Evolutionary conservation across 2,888 invertebrate species (phyloP).

Genomic region (Sturmia bella): DNA sequence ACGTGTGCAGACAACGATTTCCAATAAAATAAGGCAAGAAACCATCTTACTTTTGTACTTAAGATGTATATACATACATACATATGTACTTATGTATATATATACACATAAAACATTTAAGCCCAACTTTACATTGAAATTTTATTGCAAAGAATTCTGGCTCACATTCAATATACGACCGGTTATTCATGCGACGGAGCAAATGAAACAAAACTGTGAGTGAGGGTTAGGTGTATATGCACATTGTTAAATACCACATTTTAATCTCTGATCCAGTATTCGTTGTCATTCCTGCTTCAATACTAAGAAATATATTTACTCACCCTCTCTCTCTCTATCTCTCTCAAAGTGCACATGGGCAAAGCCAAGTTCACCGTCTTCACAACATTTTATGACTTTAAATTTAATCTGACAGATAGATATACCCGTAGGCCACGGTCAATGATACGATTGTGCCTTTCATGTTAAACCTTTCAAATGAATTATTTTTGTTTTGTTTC

Average conservation of each 20-base stretch:
- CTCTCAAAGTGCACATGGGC: conserved; percentile 2
- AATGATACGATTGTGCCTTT: conserved; percentile 38
- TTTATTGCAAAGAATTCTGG: too few relatives aligned
- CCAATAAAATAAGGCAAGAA: background rate
- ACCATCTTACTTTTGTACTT: background rate
- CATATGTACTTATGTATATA: conserved; percentile 10
- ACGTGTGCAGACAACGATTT: conserved; percentile 14
- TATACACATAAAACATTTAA: background rate
- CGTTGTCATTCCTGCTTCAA: too few relatives aligned
- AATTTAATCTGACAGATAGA: conserved; percentile 71
- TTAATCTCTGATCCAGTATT: too few relatives aligned
- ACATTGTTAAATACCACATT: too few relatives aligned
- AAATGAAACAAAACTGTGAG: too few relatives aligned
- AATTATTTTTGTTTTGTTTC: conserved; percentile 19
- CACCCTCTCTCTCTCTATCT: conserved; percentile 16
- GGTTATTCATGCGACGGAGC: too few relatives aligned
- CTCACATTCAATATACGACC: too few relatives aligned
- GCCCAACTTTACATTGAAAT: too few relatives aligned
- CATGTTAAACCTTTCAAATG: conserved; percentile 26
- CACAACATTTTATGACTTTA: conserved; percentile 72
- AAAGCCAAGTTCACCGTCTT: conserved; percentile 71
- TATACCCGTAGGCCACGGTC: conserved; percentile 65
- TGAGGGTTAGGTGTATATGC: too few relatives aligned
- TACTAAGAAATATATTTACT: too few relatives aligned
- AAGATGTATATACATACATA: conserved; percentile 2